phyloP scores from a whole-genome alignment of 2,888 invertebrate species.

The Conus canariensis region DNA sequence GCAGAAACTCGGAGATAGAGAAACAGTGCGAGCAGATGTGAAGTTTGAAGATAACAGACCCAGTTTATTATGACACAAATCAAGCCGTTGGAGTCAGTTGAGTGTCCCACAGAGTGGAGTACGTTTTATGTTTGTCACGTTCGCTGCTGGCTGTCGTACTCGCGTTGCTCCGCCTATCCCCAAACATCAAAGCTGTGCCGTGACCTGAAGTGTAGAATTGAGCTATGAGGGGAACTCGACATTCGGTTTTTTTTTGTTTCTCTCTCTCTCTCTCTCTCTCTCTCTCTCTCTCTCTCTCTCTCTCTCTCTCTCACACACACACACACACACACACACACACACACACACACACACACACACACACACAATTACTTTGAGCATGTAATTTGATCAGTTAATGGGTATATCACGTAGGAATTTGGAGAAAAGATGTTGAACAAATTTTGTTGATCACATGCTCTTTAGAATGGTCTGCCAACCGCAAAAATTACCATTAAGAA shows the following conservation, averaged over 20 bases:
- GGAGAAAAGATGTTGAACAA: no score
- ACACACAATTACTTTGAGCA: no score
- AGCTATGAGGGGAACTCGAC: not conserved
- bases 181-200: not conserved
- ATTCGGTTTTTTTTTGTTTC: not conserved
- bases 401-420: no score
- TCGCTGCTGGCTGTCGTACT: not conserved
- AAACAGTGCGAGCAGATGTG: not conserved
- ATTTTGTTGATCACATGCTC: no score
- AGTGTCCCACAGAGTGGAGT: not conserved
- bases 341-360: no score
- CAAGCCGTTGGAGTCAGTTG: not conserved
- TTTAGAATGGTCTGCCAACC: no score
- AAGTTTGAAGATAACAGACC: not conserved
- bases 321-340: no score
- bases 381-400: no score
- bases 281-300: no score
- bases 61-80: conserved; percentile 11
- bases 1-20: not conserved
- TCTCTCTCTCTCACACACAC: no score
- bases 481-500: no score
- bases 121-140: conserved; percentile 12
- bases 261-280: not conserved
- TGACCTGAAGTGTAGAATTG: not conserved
- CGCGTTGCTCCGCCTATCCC: not conserved